Evolutionary conservation across 2,797 vertebrate species (phyloP).

Genomic region (Gambusia yucatana): DNA sequence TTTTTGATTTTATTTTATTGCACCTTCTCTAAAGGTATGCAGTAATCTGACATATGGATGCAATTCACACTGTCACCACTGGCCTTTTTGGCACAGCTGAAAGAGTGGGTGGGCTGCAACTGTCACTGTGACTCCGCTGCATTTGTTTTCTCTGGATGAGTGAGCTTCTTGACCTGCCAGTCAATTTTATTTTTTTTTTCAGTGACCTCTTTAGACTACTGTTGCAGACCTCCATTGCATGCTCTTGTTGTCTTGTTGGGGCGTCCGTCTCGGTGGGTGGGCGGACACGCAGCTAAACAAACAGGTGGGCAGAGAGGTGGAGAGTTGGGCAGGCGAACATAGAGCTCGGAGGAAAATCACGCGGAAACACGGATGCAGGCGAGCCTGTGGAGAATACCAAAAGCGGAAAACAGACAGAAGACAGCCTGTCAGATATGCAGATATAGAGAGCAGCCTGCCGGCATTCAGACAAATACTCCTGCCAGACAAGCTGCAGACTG

Average conservation of each 20-base stretch:
- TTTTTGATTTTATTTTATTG: constrained; percentile 57
- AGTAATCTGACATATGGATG: constrained; percentile 52
- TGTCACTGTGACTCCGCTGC: constrained; percentile 57
- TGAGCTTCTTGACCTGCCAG: constrained; percentile 64
- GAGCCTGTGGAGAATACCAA: constrained; percentile 56
- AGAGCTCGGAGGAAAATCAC: constrained; percentile 31
- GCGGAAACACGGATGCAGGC: constrained; percentile 44
- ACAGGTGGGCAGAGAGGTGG: constrained; percentile 38
- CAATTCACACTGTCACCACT: constrained; percentile 50
- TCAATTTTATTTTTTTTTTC: constrained; percentile 44
- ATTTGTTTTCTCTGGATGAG: constrained; percentile 57
- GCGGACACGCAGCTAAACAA: constrained; percentile 53
- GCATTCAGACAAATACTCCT: constrained; percentile 54
- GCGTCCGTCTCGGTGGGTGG: constrained; percentile 65
- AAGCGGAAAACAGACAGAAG: constrained; percentile 48
- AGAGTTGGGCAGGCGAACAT: constrained; percentile 49
- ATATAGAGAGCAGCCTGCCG: constrained; percentile 62
- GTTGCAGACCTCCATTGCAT: constrained; percentile 42
- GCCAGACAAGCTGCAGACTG: constrained; percentile 47
- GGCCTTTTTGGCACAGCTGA: constrained; percentile 48
- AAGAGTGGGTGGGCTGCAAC: constrained; percentile 64
- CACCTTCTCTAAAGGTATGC: constrained; percentile 36
- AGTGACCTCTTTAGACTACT: constrained; percentile 57
- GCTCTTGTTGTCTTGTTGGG: constrained; percentile 53
- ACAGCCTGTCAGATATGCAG: constrained; percentile 66